Conservation (phyloP, 2,797 vertebrate species). For the Dendrocincla fuliginosa region DNA sequence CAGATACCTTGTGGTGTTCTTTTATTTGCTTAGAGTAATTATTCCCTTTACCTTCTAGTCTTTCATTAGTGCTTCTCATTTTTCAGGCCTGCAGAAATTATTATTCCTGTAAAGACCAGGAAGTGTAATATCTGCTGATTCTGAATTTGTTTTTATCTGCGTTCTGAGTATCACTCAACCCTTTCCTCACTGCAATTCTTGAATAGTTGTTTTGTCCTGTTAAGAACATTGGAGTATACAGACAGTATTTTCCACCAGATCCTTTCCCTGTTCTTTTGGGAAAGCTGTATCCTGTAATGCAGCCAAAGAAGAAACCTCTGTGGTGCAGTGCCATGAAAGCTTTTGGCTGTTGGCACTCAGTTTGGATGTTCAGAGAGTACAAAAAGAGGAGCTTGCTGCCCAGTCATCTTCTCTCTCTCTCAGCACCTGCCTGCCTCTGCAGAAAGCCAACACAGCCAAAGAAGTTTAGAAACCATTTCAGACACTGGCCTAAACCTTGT, state of each 20-base stretch:
- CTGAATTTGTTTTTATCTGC: neutral
- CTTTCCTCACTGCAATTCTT: neutral
- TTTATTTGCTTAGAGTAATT: slow-evolving; percentile 42
- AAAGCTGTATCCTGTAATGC: slow-evolving; percentile 4
- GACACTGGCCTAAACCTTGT: neutral
- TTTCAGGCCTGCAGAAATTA: neutral
- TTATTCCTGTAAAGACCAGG: neutral
- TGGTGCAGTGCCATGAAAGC: neutral
- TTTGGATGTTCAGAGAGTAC: neutral
- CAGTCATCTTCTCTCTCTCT: neutral
- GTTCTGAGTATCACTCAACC: neutral
- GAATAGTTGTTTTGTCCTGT: neutral
- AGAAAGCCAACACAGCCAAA: neutral
- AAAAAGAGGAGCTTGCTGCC: neutral
- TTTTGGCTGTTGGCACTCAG: neutral
- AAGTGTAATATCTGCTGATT: neutral
- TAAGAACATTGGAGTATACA: neutral
- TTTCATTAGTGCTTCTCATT: neutral
- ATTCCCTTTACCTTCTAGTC: slow-evolving; percentile 7
- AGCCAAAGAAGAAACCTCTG: slow-evolving; percentile 30
- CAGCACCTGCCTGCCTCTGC: neutral
- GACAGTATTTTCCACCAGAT: slow-evolving; percentile 19
- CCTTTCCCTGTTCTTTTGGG: neutral
- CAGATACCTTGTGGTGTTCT: slow-evolving; percentile 47
- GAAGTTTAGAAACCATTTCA: neutral